Percentiles rank a stretch among this genome's conserved stretches.
phyloP scores from a whole-genome alignment of 2,797 vertebrate species.

The Galago senegalensis region DNA sequence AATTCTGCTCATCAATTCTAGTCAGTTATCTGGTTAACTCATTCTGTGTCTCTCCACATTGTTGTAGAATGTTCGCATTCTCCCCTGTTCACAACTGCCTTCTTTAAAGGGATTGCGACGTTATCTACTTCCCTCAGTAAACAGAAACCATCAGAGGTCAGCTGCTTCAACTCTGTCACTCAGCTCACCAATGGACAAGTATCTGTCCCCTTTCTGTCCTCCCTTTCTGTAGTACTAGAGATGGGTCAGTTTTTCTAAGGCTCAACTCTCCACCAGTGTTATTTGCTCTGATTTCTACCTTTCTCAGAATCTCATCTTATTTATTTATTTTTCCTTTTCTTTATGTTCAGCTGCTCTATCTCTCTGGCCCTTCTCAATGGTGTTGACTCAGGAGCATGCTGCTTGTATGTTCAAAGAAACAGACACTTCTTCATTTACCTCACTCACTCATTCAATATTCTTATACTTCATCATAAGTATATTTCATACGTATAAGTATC shows the following conservation, averaged over 20 bases:
- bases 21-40: neutral
- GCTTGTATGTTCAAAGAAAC: neutral
- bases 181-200: neutral
- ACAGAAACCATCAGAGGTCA: neutral
- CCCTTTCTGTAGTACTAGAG: neutral
- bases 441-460: neutral
- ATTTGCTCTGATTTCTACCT: neutral
- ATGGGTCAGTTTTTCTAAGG: neutral
- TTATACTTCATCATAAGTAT: too few species aligned
- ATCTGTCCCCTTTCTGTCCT: neutral
- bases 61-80: neutral
- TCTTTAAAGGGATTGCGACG: neutral
- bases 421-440: neutral
- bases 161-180: neutral
- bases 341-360: neutral
- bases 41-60: neutral
- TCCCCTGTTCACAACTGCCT: neutral
- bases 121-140: neutral
- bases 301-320: neutral
- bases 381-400: neutral
- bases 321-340: neutral
- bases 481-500: too few species aligned
- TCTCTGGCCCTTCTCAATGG: neutral
- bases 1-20: neutral
- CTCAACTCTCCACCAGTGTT: neutral